These are phyloP conservation scores for Loripinus fragilis DNA, from an alignment of 2,888 invertebrate genomes.

Conservation along the genomic window DNA sequence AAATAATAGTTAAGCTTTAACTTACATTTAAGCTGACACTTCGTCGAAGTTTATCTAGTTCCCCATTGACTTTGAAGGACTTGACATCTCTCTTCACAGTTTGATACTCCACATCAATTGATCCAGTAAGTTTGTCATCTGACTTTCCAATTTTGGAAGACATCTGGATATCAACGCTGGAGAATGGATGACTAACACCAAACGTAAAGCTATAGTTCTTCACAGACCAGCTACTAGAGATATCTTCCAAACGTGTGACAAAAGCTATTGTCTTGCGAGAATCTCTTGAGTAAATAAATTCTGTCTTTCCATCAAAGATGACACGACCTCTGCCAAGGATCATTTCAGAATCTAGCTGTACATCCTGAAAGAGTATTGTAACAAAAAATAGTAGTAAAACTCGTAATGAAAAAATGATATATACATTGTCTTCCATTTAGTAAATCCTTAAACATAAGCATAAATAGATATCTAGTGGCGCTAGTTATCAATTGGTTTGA, in stretches of 20 bases:
- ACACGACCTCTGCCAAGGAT: constrained; percentile 65
- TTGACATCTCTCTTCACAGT: constrained; percentile 62
- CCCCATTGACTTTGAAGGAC: constrained; percentile 63
- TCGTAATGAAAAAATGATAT: too few relatives aligned
- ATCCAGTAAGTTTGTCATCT: constrained; percentile 53
- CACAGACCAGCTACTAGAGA: constrained; percentile 51
- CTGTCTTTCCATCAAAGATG: constrained; percentile 70
- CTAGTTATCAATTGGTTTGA: too few relatives aligned
- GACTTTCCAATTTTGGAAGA: constrained; percentile 62
- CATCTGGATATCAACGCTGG: constrained; percentile 68
- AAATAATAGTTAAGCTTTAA: not conserved
- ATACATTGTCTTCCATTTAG: too few relatives aligned
- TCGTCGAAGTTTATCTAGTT: constrained; percentile 60
- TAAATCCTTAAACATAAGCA: too few relatives aligned
- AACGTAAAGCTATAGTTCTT: constrained; percentile 68
- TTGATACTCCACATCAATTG: constrained; percentile 65
- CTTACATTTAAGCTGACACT: constrained; percentile 66
- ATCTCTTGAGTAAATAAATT: constrained; percentile 67
- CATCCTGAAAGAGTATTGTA: too few relatives aligned
- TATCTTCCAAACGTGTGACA: constrained; percentile 65
- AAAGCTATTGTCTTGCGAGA: constrained; percentile 66
- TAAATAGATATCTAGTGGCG: too few relatives aligned
- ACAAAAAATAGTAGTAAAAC: too few relatives aligned
- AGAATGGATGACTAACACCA: constrained; percentile 71
- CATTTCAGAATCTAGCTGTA: constrained; percentile 68